Base-by-base conservation (phyloP, 1,140 invertebrate genomes). In the Zaprionus davidi region DNA sequence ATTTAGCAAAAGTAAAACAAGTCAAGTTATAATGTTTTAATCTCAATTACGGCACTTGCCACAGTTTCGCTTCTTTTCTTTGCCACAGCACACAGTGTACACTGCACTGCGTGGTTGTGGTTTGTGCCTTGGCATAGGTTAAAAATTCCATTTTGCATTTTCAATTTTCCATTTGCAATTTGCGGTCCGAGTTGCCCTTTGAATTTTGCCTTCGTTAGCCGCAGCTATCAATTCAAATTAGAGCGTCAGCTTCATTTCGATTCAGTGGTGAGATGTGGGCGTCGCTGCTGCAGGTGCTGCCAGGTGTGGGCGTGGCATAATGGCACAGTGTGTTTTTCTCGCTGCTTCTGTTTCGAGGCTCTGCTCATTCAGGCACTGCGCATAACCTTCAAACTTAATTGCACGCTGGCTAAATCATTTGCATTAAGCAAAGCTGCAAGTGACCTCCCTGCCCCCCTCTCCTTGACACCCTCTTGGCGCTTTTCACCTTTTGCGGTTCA, bases 11-110 rank as follows among this genome's bases (percentile, higher is more conserved):
- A 90, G 81, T 85, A 90, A 90, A 90, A 85, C 86, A 90, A 90
- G 85, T 90, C 85, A 90, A 90, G 86, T 85, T 90, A 90, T 90
- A 90, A 88, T 88, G 85, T 88, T 88, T 90, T 88, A 88, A 90
- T 90, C 85, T 90, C 86, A 90, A 90, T 90, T 90, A 90, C 75
- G 81, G 79, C 79, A 90, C 85, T 90, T 90, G 86, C 85, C 82
- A 84, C 81, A 85, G 82, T 79, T 86, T 87, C 53, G 53, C 28
- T 11, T 28, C 3, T 9, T 58, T 36, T 26, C 22, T 44, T 38
- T 41, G 64, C 46, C 55, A 46, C 72, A 53, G 59, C 51, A 62
- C 69, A 68, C 51, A 38, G 38, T n/a, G 15, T 3, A 44, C 36
- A 56, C 13, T 67, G 55, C 38, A 34, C 51, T 38, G 28, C 31